A percentile compares a stretch with the other conserved stretches of the same genome.
These are phyloP conservation scores for Agonopterix subpropinquella DNA, from an alignment of 2,888 invertebrate genomes.

Conservation along the genomic window DNA sequence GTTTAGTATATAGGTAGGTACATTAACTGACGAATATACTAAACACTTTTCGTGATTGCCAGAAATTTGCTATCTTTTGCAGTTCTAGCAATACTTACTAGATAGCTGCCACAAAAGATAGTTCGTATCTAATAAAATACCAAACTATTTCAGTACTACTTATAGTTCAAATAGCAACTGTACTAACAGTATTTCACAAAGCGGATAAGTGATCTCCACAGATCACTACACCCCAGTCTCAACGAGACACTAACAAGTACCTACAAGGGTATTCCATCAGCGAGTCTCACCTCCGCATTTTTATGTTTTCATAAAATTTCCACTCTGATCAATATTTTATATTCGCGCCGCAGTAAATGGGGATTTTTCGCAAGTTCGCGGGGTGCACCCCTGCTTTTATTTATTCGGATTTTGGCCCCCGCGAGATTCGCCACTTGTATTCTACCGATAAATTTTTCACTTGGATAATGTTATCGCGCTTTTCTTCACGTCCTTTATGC, in stretches of 20 bases:
- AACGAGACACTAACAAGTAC: background rate
- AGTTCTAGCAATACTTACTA: too few relatives aligned
- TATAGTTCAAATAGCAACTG: too few relatives aligned
- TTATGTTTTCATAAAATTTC: slow-evolving; percentile 71
- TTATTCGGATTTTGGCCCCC: slow-evolving; percentile 50
- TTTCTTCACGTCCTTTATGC: slow-evolving; percentile 27
- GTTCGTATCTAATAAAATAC: too few relatives aligned
- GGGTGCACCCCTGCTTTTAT: slow-evolving; percentile 35
- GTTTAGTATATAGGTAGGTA: too few relatives aligned
- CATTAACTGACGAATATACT: too few relatives aligned
- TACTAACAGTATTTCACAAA: too few relatives aligned
- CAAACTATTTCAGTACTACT: too few relatives aligned
- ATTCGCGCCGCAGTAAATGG: slow-evolving; percentile 53
- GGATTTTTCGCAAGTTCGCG: slow-evolving; percentile 48
- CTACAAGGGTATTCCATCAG: slow-evolving; percentile 57
- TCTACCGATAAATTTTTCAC: slow-evolving; percentile 55
- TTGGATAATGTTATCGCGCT: slow-evolving; percentile 61
- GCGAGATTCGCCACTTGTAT: slow-evolving; percentile 50
- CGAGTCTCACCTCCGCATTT: slow-evolving; percentile 54
- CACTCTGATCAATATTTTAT: slow-evolving; percentile 69
- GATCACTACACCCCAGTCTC: too few relatives aligned
- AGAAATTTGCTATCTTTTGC: too few relatives aligned
- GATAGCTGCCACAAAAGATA: too few relatives aligned
- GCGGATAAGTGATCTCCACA: too few relatives aligned
- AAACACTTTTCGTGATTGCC: too few relatives aligned